A percentile compares a stretch with the other conserved stretches of the same genome.
phyloP scores from a whole-genome alignment of 1,140 invertebrate genomes.

The Hylyphantes graminicola region DNA sequence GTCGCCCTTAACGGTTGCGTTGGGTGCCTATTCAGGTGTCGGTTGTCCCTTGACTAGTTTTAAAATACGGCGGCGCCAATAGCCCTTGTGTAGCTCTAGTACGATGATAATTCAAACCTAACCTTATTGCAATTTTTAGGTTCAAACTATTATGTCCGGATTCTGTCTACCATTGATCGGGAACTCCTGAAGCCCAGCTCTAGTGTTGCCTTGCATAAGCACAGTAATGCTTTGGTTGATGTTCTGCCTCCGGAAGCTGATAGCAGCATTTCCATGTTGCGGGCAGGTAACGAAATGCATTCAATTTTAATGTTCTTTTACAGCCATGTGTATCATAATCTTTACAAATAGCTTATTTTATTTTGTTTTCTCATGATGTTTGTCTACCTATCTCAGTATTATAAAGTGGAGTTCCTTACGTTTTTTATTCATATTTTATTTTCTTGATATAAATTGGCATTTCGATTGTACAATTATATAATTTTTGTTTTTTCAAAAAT shows the following conservation, averaged over 20 bases:
- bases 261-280: slow-evolving; percentile 95
- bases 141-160: slow-evolving; percentile 98
- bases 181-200: slow-evolving; percentile 95
- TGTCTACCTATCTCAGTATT: too few relatives aligned
- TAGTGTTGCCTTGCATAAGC: slow-evolving; percentile 96
- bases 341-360: too few relatives aligned
- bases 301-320: not conserved
- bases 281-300: slow-evolving; percentile 76
- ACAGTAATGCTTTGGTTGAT: slow-evolving; percentile 97
- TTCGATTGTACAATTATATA: not conserved
- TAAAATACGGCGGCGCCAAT: too few relatives aligned
- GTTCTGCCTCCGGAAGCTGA: slow-evolving; percentile 98
- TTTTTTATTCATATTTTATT: not conserved
- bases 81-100: too few relatives aligned
- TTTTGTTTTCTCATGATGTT: too few relatives aligned
- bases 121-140: slow-evolving; percentile 69
- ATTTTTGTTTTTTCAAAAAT: not conserved
- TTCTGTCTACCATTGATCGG: slow-evolving; percentile 92
- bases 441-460: not conserved
- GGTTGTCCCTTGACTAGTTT: too few relatives aligned
- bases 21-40: too few relatives aligned
- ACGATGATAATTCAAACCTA: too few relatives aligned
- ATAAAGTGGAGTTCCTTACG: too few relatives aligned
- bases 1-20: too few relatives aligned
- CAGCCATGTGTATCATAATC: not conserved